These are phyloP conservation scores for Macropus fuliginosus DNA, from an alignment of 2,797 vertebrate species.

Conservation along the genomic window DNA sequence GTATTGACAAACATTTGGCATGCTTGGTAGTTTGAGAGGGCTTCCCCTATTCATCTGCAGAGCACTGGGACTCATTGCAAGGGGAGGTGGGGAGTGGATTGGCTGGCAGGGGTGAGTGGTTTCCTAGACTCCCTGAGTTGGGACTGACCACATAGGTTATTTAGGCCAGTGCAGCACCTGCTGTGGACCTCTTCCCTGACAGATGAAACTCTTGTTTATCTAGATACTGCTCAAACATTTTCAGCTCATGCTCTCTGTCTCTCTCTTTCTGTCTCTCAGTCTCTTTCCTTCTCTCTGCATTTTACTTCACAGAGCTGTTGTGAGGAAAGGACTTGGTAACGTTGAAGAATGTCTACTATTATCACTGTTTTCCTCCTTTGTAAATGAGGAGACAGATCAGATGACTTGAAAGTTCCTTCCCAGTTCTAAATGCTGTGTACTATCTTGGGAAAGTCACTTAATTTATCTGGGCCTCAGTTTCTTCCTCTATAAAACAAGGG, in stretches of 20 bases:
- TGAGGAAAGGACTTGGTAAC: neutral
- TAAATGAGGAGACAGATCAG: neutral
- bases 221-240: neutral
- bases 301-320: neutral
- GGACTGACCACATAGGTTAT: neutral
- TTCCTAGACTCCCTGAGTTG: neutral
- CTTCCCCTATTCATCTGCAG: neutral
- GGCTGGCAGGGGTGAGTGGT: neutral
- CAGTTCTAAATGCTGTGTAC: neutral
- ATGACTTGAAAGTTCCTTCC: constrained; percentile 15
- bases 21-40: neutral
- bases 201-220: neutral
- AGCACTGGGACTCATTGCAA: neutral
- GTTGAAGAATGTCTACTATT: neutral
- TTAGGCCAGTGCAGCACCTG: neutral
- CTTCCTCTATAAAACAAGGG: neutral
- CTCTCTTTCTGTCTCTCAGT: too few relatives aligned
- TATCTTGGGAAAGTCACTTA: neutral
- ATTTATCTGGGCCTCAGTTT: neutral
- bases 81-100: neutral
- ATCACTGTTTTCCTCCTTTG: neutral
- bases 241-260: neutral
- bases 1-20: neutral
- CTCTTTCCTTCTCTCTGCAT: neutral
- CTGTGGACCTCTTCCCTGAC: neutral